phyloP scores from a whole-genome alignment of 2,113 vertebrate genomes.

The Anseranas semipalmata region DNA sequence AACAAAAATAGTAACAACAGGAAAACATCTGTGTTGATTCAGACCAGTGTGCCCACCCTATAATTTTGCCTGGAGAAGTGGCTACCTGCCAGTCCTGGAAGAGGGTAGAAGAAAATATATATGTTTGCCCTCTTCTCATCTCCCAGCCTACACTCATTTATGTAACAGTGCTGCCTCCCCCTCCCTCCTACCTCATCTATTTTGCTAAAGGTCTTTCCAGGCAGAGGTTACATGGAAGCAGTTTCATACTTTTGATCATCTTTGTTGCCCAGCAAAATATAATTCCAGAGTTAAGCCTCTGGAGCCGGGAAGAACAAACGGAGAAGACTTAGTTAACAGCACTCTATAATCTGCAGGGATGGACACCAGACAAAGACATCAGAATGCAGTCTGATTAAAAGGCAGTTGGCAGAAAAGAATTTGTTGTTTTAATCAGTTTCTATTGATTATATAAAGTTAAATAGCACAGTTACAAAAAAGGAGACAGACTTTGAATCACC shows the following conservation, averaged over 20 bases:
- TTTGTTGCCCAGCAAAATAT: not conserved
- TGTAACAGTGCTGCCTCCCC: not conserved
- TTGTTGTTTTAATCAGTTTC: not conserved
- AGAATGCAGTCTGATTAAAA: not conserved
- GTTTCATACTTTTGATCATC: not conserved
- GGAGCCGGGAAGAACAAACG: not conserved
- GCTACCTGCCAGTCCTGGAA: not conserved
- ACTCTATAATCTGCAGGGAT: not conserved
- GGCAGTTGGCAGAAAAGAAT: not conserved
- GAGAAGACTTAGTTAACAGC: not conserved
- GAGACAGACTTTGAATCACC: not conserved
- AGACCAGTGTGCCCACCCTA: not conserved
- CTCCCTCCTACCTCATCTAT: not conserved
- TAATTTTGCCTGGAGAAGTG: not conserved
- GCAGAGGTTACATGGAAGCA: not conserved
- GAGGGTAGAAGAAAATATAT: not conserved
- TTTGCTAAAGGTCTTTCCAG: not conserved
- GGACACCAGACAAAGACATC: not conserved
- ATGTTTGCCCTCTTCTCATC: not conserved
- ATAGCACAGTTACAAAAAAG: not conserved
- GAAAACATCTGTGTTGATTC: not conserved
- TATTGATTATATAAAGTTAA: not conserved
- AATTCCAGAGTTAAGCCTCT: not conserved
- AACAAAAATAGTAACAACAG: not conserved
- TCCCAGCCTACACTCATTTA: not conserved